These are phyloP conservation scores for Hylia prasina DNA, from an alignment of 2,113 vertebrate genomes.

Conservation along the genomic window DNA sequence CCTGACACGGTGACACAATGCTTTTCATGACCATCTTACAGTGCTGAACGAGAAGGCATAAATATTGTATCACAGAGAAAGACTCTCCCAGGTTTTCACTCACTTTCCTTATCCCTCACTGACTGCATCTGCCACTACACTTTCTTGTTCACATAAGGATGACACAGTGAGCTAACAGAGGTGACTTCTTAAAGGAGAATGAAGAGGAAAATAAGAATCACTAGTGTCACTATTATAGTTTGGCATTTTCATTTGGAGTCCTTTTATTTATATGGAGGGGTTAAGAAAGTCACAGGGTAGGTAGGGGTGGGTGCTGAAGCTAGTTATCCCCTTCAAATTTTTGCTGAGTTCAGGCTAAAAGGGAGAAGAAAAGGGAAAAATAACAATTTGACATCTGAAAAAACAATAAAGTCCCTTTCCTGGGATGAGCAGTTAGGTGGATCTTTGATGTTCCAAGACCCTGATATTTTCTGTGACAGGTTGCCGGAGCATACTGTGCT, in stretches of 20 bases:
- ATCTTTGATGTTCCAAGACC: constrained; percentile 84
- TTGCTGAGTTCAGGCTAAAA: constrained; percentile 79
- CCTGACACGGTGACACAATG: constrained; percentile 47
- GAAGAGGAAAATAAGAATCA: constrained; percentile 85
- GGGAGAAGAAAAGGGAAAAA: constrained; percentile 73
- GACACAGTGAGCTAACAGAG: constrained; percentile 49
- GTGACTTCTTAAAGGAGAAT: constrained; percentile 74
- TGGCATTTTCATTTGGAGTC: constrained; percentile 89
- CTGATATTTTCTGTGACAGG: constrained; percentile 72
- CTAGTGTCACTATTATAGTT: constrained; percentile 83
- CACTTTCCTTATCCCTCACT: constrained; percentile 34
- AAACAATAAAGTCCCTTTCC: constrained; percentile 84
- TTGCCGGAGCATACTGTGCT: constrained; percentile 80
- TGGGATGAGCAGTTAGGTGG: constrained; percentile 78
- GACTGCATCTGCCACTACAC: constrained; percentile 53
- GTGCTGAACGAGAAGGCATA: constrained; percentile 67
- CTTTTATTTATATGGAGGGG: constrained; percentile 71
- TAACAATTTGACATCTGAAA: constrained; percentile 90
- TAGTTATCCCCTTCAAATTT: constrained; percentile 79
- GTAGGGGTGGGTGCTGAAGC: constrained; percentile 65
- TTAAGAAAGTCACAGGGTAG: constrained; percentile 66
- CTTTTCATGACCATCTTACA: constrained; percentile 54
- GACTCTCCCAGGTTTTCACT: constrained; percentile 43
- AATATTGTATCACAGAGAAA: constrained; percentile 54
- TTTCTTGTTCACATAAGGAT: constrained; percentile 34